Evolutionary conservation across 2,113 vertebrate genomes (phyloP), one percentile per base, ranked within the genome.

Genomic region (Climacteris rufus): DNA sequence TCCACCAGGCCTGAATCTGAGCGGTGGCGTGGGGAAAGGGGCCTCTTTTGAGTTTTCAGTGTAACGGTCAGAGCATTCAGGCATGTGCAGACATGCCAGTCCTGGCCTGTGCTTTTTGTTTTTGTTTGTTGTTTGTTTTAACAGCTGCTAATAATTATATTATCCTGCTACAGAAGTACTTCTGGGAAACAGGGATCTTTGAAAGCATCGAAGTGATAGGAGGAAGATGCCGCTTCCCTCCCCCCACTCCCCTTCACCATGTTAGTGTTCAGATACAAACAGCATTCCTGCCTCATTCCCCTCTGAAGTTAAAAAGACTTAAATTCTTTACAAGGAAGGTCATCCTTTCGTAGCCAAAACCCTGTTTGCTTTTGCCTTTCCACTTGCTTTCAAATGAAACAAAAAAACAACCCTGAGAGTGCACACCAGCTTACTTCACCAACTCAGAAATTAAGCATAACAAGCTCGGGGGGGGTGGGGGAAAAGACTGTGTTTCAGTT

Each of bases 311-410:
- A 87, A 97, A 98, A 98, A 98, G 94, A 96, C 95, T 97, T 93
- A 97, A 98, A 98, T 98, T 98, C 98, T 98, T 98, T 97, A 90
- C 95, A 95, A 97, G 94, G 96, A 97, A 98, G 98, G 98, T 98
- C 98, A 98, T 97, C 96, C 94, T 94, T 97, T 97, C 74, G 30
- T 94, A 96, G 98, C 98, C 97, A 98, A 97, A 98, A 91, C 95
- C 83, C 95, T 98, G 96, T 97, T 98, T 98, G 97, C 97, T 98
- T 98, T 98, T 97, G 96, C 98, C 96, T 98, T 97, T 97, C 95
- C 95, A 97, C 96, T 97, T 88, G 82, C 96, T 98, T 97, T 98
- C 96, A 96, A 95, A 97, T 78, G 47, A 82, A 83, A 96, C 95
- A 97, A 96, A 95, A 95, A 70, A 70, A 61, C 52, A 90, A 60